A percentile compares a stretch with the other conserved stretches of the same genome.
These are phyloP conservation scores for Petrolisthes cinctipes DNA, from an alignment of 2,888 invertebrate species.

Conservation along the genomic window DNA sequence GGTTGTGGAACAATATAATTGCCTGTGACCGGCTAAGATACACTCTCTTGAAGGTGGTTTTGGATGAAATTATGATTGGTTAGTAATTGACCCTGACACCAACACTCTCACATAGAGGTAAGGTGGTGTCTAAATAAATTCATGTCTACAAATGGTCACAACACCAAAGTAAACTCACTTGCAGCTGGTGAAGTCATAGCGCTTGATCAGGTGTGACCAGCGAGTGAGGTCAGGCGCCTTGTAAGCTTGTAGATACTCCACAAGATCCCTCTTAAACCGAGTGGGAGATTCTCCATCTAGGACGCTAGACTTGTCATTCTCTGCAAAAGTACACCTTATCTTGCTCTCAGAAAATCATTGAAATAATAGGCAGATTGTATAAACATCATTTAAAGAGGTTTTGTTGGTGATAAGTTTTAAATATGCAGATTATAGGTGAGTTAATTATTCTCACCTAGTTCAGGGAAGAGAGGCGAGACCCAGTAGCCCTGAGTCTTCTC, in stretches of 20 bases:
- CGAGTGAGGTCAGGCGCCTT: slow-evolving; percentile 77
- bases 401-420: too few species aligned
- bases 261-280: slow-evolving; percentile 82
- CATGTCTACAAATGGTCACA: neutral
- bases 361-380: too few species aligned
- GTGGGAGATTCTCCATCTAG: slow-evolving; percentile 84
- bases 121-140: too few species aligned
- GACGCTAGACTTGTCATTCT: slow-evolving; percentile 6
- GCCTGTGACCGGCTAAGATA: too few species aligned
- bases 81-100: too few species aligned
- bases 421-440: neutral
- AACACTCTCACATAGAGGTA: too few species aligned
- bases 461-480: slow-evolving; percentile 86
- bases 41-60: neutral
- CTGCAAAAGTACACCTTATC: neutral
- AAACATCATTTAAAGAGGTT: too few species aligned
- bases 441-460: slow-evolving; percentile 65
- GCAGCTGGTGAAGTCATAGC: slow-evolving; percentile 83
- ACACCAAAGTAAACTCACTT: slow-evolving; percentile 75
- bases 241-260: slow-evolving; percentile 83
- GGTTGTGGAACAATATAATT: too few species aligned
- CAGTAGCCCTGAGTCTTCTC: slow-evolving; percentile 93
- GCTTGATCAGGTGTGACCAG: slow-evolving; percentile 81
- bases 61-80: neutral
- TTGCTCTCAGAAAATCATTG: too few species aligned